phyloP scores from a whole-genome alignment of 1,140 invertebrate genomes.

The Philopotamus ludificatus region DNA sequence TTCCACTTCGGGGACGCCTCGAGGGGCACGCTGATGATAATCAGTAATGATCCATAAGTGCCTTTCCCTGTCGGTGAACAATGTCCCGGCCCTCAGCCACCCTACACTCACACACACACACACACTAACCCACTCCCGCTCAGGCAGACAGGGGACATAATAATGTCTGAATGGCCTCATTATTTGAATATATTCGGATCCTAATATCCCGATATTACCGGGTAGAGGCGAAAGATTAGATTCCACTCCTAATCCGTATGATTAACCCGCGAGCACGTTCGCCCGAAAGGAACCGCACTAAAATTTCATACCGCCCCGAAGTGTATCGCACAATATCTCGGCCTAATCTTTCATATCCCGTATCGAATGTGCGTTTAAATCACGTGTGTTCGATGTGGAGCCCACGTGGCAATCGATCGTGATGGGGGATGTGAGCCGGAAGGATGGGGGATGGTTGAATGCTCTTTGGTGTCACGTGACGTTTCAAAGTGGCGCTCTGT shows the following conservation, averaged over 20 bases:
- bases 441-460: too few species aligned
- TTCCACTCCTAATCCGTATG: constrained; percentile 27
- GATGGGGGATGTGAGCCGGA: too few species aligned
- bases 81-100: background rate
- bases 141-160: background rate
- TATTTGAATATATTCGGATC: constrained; percentile 24
- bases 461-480: too few species aligned
- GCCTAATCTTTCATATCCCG: too few species aligned
- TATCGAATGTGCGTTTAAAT: too few species aligned
- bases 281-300: constrained; percentile 27
- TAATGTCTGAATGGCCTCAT: constrained; percentile 20
- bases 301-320: constrained; percentile 26
- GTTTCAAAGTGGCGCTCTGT: too few species aligned
- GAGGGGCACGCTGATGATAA: background rate
- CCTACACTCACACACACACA: background rate
- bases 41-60: background rate
- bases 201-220: constrained; percentile 13
- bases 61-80: background rate
- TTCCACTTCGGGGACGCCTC: too few species aligned
- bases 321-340: too few species aligned
- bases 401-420: too few species aligned
- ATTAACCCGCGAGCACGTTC: constrained; percentile 26
- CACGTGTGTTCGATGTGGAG: too few species aligned
- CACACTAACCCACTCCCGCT: background rate
- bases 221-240: constrained; percentile 16